Percentiles rank a stretch among this genome's conserved stretches.
phyloP scores from a whole-genome alignment of 2,888 invertebrate genomes.

The Carpatolechia fugitivella region DNA sequence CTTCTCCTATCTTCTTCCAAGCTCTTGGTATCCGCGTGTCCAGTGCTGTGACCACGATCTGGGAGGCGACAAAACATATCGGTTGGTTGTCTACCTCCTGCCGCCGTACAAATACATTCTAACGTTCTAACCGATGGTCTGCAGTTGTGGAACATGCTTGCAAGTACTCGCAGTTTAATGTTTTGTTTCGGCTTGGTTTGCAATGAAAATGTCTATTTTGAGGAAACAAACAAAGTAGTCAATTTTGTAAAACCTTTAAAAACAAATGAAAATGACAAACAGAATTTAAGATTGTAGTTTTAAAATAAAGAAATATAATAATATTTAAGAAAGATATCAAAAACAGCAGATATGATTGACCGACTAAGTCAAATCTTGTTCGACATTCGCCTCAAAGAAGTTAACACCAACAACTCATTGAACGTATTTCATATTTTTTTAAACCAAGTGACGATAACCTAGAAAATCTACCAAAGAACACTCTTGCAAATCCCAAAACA shows the following conservation, averaged over 20 bases:
- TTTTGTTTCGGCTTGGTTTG: background rate
- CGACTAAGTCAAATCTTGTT: background rate
- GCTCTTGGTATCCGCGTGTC: constrained; percentile 31
- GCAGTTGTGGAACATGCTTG: background rate
- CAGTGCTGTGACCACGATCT: constrained; percentile 41
- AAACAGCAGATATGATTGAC: background rate
- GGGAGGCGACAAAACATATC: constrained; percentile 73
- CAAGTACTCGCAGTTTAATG: background rate
- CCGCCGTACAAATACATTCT: constrained; percentile 12
- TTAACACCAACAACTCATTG: constrained; percentile 4
- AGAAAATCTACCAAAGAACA: no score
- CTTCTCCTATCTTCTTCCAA: constrained; percentile 12
- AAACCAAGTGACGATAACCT: no score
- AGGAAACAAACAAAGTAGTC: background rate
- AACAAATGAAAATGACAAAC: no score
- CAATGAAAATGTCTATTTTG: background rate
- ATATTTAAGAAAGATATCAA: no score
- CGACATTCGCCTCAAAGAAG: background rate
- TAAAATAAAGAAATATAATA: no score
- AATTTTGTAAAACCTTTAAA: no score
- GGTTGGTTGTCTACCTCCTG: constrained; percentile 36
- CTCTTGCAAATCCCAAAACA: background rate
- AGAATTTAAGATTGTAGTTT: no score
- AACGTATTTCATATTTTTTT: no score
- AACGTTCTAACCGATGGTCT: constrained; percentile 4